Evolutionary conservation across 2,797 vertebrate genomes (phyloP).

Genomic region (Anguilla anguilla): DNA sequence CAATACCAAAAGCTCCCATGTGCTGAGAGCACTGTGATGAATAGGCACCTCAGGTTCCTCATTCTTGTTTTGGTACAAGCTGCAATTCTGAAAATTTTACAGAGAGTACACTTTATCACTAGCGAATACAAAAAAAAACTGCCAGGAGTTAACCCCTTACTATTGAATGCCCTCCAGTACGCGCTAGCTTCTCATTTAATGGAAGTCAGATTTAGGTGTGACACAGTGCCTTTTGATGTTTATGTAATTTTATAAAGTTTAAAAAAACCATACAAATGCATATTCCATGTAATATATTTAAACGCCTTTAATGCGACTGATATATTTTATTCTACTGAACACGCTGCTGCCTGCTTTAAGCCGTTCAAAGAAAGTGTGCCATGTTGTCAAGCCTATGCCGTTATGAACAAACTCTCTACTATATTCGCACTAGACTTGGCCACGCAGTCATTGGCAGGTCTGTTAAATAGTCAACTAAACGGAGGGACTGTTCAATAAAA

Average conservation of each 20-base stretch:
- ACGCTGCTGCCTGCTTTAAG: slow-evolving; percentile 48
- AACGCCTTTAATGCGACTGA: slow-evolving; percentile 36
- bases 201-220: background rate
- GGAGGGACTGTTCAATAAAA: no score
- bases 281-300: slow-evolving; percentile 23
- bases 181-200: background rate
- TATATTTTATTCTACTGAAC: slow-evolving; percentile 27
- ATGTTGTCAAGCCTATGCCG: background rate
- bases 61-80: background rate
- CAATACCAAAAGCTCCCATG: background rate
- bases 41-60: slow-evolving; percentile 43
- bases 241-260: background rate
- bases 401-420: slow-evolving; percentile 23
- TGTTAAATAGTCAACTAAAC: no score
- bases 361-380: background rate
- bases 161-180: background rate
- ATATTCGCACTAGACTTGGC: slow-evolving; percentile 27
- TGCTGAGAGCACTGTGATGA: slow-evolving; percentile 40
- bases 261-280: background rate
- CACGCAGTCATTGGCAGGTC: slow-evolving; percentile 16
- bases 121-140: background rate
- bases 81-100: background rate
- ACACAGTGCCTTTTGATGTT: background rate
- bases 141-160: background rate
- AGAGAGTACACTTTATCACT: background rate